phyloP scores from a whole-genome alignment of 1,140 invertebrate species.

The Procambarus virginalis region DNA sequence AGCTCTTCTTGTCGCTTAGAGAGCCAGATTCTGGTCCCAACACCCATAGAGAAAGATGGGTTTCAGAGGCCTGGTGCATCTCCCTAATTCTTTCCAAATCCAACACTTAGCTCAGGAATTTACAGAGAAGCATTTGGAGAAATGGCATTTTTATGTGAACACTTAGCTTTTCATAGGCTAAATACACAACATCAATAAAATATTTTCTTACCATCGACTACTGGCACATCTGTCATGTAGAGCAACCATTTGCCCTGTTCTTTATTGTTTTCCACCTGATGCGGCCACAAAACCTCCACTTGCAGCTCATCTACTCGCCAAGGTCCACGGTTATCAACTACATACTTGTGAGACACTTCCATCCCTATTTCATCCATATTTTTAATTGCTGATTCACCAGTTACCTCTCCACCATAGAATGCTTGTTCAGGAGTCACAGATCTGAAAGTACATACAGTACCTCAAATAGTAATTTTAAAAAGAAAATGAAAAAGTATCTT shows the following conservation, averaged over 20 bases:
- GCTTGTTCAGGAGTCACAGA: conserved; percentile 82
- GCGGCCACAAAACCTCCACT: conserved; percentile 91
- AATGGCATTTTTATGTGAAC: too few species aligned
- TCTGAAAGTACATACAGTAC: conserved; percentile 72
- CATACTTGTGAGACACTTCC: conserved; percentile 88
- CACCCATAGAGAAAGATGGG: too few species aligned
- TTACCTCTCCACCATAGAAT: conserved; percentile 88
- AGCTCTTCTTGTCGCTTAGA: too few species aligned
- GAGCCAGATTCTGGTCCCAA: too few species aligned
- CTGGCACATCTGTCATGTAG: conserved; percentile 88
- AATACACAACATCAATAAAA: neutral
- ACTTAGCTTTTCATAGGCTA: neutral
- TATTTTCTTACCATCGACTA: conserved; percentile 72
- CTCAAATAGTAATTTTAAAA: neutral
- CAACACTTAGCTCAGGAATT: too few species aligned
- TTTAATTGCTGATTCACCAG: conserved; percentile 87
- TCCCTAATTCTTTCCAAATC: too few species aligned
- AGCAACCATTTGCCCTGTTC: conserved; percentile 90
- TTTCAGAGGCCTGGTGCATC: too few species aligned
- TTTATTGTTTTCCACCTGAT: conserved; percentile 87
- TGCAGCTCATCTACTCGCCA: conserved; percentile 86
- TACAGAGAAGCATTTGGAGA: too few species aligned
- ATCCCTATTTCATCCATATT: conserved; percentile 90
- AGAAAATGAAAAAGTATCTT: too few species aligned
- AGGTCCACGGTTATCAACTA: conserved; percentile 88